Base-by-base conservation (phyloP, 2,797 vertebrate species). In the Myiotriccus ornatus region DNA sequence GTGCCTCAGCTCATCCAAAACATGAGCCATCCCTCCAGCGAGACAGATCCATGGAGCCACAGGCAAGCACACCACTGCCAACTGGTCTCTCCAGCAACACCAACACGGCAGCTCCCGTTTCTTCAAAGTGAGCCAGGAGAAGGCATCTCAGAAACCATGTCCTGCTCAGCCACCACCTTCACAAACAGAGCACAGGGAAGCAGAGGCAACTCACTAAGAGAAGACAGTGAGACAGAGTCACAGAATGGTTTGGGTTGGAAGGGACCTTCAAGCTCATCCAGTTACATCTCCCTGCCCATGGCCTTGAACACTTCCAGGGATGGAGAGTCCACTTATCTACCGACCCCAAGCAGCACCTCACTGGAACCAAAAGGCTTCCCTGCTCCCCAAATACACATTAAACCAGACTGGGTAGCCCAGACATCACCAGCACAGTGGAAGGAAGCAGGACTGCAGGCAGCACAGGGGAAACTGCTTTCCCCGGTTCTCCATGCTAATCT, bases 91-190 rank as follows among this genome's bases (percentile, higher is more conserved):
- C 44, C 63, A 53, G 75, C 39, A 56, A 34, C 5, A 3, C 37
- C 9, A 2, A 32, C 2, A 2, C 0, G 0, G 74, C 56, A 64
- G 32, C 27, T 69, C 39, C 56, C 1, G 0, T 11, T 44, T 11
- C 56, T 5, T 35, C 35, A 46, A 23, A 59, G 15, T 0, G 0
- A 74, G 41, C 50, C 68, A 64, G 60, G 15, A 78, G 44, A 35
- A 56, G 22, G 28, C 34, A 52, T 12, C 73, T 23, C 1, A 1
- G 47, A 14, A 2, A 0, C 23, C 37, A 12, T 3, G 32, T 22
- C 50, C 39, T 18, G 44, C 79, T 76, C 39, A 23, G 64, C 60
- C 34, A 62, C n/a, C 7, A 0, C 43, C n/a, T 68, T 4, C 11
- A 27, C 65, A 18, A 74, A 30, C 0, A 0, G 14, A 53, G n/a